Conservation (phyloP, 2,797 vertebrate species). For the Crocodylus rhombifer region DNA sequence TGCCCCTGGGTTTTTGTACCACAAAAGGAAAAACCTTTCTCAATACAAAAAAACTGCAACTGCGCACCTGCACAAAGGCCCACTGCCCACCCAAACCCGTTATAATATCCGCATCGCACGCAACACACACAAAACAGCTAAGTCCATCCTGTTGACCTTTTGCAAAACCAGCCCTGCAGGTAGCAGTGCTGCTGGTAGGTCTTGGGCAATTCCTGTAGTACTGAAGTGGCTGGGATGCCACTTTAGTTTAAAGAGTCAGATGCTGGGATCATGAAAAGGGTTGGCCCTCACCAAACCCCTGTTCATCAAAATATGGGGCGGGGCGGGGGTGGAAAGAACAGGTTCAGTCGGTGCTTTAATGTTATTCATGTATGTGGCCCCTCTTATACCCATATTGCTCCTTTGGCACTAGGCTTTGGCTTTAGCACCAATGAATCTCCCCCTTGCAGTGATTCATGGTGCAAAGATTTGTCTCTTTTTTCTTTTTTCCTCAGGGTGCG, state of each 20-base stretch:
- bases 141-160: too few relatives aligned
- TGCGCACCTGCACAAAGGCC: too few relatives aligned
- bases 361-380: neutral
- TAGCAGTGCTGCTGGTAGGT: neutral
- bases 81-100: too few relatives aligned
- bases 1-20: too few relatives aligned
- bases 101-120: too few relatives aligned
- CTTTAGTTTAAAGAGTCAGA: too few relatives aligned
- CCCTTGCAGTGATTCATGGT: accelerated
- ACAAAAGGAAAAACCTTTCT: too few relatives aligned
- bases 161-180: neutral
- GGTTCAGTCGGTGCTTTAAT: neutral
- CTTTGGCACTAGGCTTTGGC: neutral
- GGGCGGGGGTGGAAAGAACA: neutral
- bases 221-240: too few relatives aligned
- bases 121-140: too few relatives aligned
- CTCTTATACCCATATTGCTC: neutral
- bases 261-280: neutral
- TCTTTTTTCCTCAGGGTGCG: constrained; percentile 84
- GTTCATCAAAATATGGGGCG: neutral
- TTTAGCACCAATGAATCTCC: neutral
- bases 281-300: neutral
- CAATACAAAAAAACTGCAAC: too few relatives aligned
- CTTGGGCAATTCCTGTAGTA: neutral
- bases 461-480: neutral